A percentile compares a stretch with the other conserved stretches of the same genome.
Evolutionary conservation across 2,113 vertebrate genomes (phyloP).

Genomic region (Eira barbara): DNA sequence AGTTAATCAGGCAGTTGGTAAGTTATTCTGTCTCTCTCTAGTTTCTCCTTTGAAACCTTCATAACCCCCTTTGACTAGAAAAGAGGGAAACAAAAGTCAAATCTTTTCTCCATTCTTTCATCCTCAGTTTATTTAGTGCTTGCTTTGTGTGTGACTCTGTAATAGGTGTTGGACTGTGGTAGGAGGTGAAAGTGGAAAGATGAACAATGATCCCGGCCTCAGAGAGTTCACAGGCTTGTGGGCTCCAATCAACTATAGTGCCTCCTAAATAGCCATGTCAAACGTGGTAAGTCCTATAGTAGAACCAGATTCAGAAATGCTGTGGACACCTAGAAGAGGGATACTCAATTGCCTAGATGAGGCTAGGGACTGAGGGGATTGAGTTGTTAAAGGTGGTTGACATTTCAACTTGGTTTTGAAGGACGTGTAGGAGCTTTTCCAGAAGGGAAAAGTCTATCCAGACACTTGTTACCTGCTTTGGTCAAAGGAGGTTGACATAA

Average conservation of each 20-base stretch:
- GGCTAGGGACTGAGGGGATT: not conserved
- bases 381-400: not conserved
- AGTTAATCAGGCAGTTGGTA: not conserved
- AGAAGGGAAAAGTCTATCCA: not conserved
- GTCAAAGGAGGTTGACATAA: constrained; percentile 1
- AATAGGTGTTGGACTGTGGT: not conserved
- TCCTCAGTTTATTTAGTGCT: not conserved
- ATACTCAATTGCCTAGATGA: not conserved
- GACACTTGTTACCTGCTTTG: not conserved
- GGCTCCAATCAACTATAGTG: not conserved
- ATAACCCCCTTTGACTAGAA: not conserved
- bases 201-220: not conserved
- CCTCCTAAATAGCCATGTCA: not conserved
- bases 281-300: not conserved
- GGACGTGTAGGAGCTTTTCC: not conserved
- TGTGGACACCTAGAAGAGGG: not conserved
- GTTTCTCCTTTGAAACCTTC: not conserved
- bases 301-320: not conserved
- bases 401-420: constrained; percentile 6
- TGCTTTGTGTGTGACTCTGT: not conserved
- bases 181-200: not conserved
- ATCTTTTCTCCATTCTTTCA: not conserved
- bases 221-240: not conserved
- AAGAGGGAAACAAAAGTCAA: not conserved
- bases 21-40: constrained; percentile 11